Evolutionary conservation across 2,113 vertebrate species (phyloP), one percentile per base, ranked within the genome.

Genomic region (Ammodytes dubius): DNA sequence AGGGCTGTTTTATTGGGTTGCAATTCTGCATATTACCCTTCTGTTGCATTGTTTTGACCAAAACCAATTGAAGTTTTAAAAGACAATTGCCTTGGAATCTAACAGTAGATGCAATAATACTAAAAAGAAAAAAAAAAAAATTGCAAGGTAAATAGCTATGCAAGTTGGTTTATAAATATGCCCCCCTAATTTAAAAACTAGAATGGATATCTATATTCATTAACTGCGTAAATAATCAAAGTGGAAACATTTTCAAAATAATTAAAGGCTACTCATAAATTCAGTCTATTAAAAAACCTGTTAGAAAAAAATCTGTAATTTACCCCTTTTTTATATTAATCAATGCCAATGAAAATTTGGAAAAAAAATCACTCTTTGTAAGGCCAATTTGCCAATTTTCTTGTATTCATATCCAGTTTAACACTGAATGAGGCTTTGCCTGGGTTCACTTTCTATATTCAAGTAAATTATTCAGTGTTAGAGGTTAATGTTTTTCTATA

Each of bases 81-180:
- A 50, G 35, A 52, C n/a, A 54, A 52, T n/a, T 45, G 40, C 49
- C 56, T 81, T 40, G 6, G 4, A 66, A 35, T 64, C 15, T 58
- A 54, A 78, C 4, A 46, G 27, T 45, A 54, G 46, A 69, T 77
- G 72, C 70, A 86, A 49, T 79, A 58, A 50, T 63, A 13, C 10
- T 60, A 45, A 50, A 39, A 6, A 39, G 58, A 43, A 5, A 65
- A 19, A 63, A 77, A 53, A 46, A 6, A 57, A 76, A 74, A 83
- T 63, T 1, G 7, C 10, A 61, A 68, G 19, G 52, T 77, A 46
- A 85, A 78, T 70, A 71, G 82, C 85, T 90, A 85, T 90, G 88
- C 87, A 88, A 89, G 54, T 40, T 63, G 49, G 53, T 71, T 57
- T 53, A 7, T 19, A 46, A 64, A 68, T 14, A 12, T 39, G 60